These are phyloP conservation scores for Zosterops pallidus DNA, from an alignment of 2,113 vertebrate species.

Conservation along the genomic window DNA sequence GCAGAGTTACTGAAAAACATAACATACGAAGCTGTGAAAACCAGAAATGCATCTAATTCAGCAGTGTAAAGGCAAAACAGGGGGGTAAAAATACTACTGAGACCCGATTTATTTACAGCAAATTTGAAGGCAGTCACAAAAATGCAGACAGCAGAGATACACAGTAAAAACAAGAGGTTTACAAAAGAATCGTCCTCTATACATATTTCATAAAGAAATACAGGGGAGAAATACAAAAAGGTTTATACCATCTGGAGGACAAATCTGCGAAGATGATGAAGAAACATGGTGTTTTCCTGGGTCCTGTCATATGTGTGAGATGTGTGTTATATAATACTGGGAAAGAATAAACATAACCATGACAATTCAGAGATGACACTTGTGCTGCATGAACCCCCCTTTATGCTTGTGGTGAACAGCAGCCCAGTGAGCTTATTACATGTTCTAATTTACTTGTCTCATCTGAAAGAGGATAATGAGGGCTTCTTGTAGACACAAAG, in stretches of 20 bases:
- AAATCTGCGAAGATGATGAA: neutral
- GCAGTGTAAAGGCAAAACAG: neutral
- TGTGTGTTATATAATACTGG: neutral
- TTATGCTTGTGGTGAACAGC: neutral
- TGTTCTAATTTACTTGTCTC: neutral
- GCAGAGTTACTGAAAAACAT: neutral
- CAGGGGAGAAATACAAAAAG: neutral
- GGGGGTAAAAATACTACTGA: neutral
- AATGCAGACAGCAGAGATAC: neutral
- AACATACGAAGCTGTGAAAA: neutral
- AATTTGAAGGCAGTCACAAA: neutral
- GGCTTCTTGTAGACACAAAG: neutral
- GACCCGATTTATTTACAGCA: slow-evolving; percentile 2
- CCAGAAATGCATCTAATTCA: neutral
- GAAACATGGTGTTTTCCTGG: neutral
- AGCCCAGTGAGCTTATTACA: neutral
- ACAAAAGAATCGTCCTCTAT: neutral
- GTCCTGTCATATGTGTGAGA: neutral
- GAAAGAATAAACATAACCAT: neutral
- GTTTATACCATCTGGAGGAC: neutral
- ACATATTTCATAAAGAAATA: neutral
- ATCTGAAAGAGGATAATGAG: neutral
- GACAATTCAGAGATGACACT: neutral
- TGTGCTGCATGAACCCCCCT: neutral
- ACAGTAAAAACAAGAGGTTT: neutral